phyloP scores from a whole-genome alignment of 2,113 vertebrate genomes.

The Castor canadensis region DNA sequence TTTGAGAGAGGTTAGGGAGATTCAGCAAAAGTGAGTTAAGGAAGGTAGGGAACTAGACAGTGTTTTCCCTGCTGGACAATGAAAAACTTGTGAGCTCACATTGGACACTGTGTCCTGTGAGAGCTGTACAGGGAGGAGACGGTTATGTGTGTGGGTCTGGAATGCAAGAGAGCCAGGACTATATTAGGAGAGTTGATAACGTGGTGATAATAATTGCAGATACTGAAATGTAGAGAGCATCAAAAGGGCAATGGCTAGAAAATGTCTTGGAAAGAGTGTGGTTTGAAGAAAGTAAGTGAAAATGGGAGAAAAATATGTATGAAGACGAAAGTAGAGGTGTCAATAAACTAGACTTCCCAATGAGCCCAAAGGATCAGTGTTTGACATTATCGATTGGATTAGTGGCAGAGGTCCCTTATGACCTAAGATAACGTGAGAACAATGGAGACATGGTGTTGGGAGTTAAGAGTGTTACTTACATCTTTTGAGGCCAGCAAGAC shows the following conservation, averaged over 20 bases:
- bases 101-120: neutral
- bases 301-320: neutral
- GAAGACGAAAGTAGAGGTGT: neutral
- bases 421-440: neutral
- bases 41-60: neutral
- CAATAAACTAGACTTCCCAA: neutral
- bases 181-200: neutral
- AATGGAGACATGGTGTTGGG: neutral
- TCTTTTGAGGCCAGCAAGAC: neutral
- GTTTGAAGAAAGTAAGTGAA: neutral
- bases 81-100: neutral
- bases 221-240: neutral
- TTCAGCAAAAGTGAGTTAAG: neutral
- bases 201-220: neutral
- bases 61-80: neutral
- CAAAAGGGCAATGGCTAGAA: neutral
- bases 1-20: neutral
- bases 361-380: neutral
- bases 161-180: neutral
- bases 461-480: neutral
- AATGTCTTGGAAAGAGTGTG: neutral
- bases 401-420: neutral
- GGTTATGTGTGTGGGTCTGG: no score
- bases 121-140: neutral
- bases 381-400: neutral